Evolutionary conservation across 1,140 invertebrate genomes (phyloP).

Genomic region (Drosophila miranda): DNA sequence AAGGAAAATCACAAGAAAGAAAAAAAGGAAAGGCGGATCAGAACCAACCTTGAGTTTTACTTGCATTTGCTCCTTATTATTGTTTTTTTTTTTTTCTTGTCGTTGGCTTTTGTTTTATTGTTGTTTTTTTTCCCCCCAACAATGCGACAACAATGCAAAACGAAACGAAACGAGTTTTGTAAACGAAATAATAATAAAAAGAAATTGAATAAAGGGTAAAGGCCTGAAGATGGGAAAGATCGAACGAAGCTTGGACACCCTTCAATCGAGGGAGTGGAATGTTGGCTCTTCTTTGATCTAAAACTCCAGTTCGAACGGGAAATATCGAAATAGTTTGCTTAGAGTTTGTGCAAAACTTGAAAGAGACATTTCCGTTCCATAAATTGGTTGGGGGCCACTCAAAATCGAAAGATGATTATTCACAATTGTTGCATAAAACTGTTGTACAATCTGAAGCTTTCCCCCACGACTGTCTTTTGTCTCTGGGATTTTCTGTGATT

Average conservation of each 20-base stretch:
- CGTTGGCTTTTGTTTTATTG: constrained; percentile 22
- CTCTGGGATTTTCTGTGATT: constrained; percentile 5
- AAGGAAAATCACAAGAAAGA: not conserved
- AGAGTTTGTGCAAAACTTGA: too few relatives aligned
- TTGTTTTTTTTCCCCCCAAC: constrained; percentile 25
- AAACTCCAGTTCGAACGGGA: too few relatives aligned
- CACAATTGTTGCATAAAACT: too few relatives aligned
- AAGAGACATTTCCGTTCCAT: too few relatives aligned
- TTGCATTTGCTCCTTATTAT: constrained; percentile 37
- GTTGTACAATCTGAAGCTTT: too few relatives aligned
- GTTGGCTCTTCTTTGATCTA: too few relatives aligned
- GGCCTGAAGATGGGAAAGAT: constrained; percentile 6
- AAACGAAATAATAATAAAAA: constrained; percentile 37
- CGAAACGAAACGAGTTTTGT: constrained; percentile 58
- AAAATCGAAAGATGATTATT: too few relatives aligned
- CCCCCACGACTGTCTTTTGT: too few relatives aligned
- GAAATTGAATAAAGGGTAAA: constrained; percentile 14
- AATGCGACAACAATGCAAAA: constrained; percentile 58
- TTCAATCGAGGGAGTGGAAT: too few relatives aligned
- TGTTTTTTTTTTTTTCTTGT: constrained; percentile 35
- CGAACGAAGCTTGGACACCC: too few relatives aligned
- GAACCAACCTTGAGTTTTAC: constrained; percentile 56
- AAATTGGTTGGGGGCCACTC: too few relatives aligned
- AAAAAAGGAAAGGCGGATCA: constrained; percentile 12
- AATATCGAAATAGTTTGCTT: too few relatives aligned